Base-by-base conservation (phyloP, 2,888 invertebrate species). In the Cheilosia pagana region DNA sequence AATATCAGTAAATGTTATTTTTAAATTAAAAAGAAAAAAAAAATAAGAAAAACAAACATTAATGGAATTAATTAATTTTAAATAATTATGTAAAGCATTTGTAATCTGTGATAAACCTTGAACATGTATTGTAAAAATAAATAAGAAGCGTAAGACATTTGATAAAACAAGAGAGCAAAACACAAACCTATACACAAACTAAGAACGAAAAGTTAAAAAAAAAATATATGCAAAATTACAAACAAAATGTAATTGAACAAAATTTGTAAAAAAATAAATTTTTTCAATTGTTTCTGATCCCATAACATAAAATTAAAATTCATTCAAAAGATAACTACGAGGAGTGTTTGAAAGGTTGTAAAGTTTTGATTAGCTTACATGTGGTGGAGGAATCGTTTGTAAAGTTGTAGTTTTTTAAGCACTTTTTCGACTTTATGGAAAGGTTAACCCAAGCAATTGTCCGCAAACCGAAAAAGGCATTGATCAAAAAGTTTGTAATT, bases 101-200 rank as follows among this genome's bases (percentile, higher is more conserved):
- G 87, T 88, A 88, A 88, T 87, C 88, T 88, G 88, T 88, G 88
- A 88, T 88, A 88, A 88, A 88, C 76, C 45, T 81, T 81, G 72
- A 87, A 87, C 83, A 85, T 82, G 86, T 79, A 83, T 85, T 81
- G 81, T 81, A 87, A 50, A 87, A 86, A 82, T 81, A 82, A 71
- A 79, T 85, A 81, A 82, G 71, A 86, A 87, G 55, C 71, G 72
- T 77, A 81, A 82, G 75, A 78, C 63, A 85, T 72, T 76, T 86
- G 82, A 86, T 74, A 85, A 87, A 79, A 48, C 39, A 60, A 62
- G 68, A 76, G 12, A 82, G 65, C 57, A 62, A 60, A 74, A 86
- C 74, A 81, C 35, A 76, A 86, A 70, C 57, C 57, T 76, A 35
- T 35, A 77, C 53, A 70, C 68, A 81, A 74, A 75, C 31, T 81